Evolutionary conservation across 64 coral and sea anemone species (phyloP), one percentile per base, ranked within the genome.

Genomic region (Porites lutea): DNA sequence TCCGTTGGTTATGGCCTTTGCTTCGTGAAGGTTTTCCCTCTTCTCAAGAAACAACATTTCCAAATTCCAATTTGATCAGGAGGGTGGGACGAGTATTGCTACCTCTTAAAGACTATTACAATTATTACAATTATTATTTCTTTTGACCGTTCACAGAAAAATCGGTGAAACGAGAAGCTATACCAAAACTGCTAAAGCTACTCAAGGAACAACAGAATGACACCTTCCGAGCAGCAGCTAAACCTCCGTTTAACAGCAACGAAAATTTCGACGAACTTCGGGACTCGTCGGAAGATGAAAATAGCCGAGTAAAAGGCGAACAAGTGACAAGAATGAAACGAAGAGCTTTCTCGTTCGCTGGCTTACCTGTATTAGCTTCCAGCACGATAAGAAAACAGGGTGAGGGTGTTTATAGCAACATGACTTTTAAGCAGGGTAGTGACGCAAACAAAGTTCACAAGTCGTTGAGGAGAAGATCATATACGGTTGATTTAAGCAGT

Each of bases 131-230:
- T 37, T 37, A 0, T 37, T 37, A 37, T 37, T 50, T 13, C 13
- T 45, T 68, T 84, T 66, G 6, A 19, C 19, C 52, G 43, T 84
- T n/a, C 7, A 68, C 62, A 84, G 81, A 48, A 52, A 50, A 23
- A 69, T 67, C 61, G 13, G 63, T n/a, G 45, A 84, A 49, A 84
- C 67, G 19, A 52, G 18, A 69, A 8, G 62, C 47, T 68, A 52
- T 84, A 60, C 81, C 81, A 47, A 84, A 9, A 22, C 59, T 84
- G 62, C 49, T 84, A 50, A 52, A 67, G 16, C 6, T 84, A 16
- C 62, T 51, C 19, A 48, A 10, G 9, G 81, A 84, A 69, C 81
- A 84, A 64, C 81, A 84, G 47, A 51, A 68, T 61, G 81, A 84
- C 47, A 84, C 81, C 5, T 84, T 84, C 62, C 63, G 81, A n/a